Evolutionary conservation across 1,140 invertebrate genomes (phyloP), one percentile per base, ranked within the genome.

Genomic region (Ips typographus): DNA sequence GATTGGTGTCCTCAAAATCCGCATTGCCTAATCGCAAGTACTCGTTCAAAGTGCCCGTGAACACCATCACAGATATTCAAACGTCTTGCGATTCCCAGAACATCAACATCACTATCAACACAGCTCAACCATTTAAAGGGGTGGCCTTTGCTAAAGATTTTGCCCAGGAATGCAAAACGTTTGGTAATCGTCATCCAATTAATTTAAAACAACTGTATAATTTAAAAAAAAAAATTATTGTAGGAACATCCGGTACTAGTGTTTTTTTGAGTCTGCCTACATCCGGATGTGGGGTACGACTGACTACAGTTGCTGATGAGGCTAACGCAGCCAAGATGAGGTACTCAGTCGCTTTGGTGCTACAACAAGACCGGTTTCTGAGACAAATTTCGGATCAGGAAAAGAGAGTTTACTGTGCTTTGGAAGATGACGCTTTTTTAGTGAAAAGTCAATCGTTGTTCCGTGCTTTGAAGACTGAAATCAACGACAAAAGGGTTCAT

Each of bases 341-440:
- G 72, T 89, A 89, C 75, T 84, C 84, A 3, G 85, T 90, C 1
- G 83, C 84, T 2, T 77, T 91, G 47, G 85, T 90, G 57, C 80
- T 90, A 0, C 90, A 91, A 76, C 89, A 89, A 84, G 89, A 91
- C 74, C 82, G 83, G 53, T 85, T 87, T 72, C 77, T 91, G 39
- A 86, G 90, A 71, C 89, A 90, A 77, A 88, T 87, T 41, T 85
- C 85, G 1, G 89, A 91, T 74, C 86, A 90, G 70, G 85, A 89
- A 70, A 77, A 85, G 47, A 78, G 83, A 3, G 83, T 90, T 3
- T 82, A 83, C 6, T 88, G 86, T 67, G 73, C 76, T 6, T 68
- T 87, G 51, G 72, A 77, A 36, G 75, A 76, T 6, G 71, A 71
- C 5, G 76, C 71, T n/a, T 76, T 78, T 52, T 55, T 71, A 22